Percentiles rank a stretch among this genome's conserved stretches.
Conservation (phyloP, 2,113 vertebrate genomes). For the Neodon shergylaensis region DNA sequence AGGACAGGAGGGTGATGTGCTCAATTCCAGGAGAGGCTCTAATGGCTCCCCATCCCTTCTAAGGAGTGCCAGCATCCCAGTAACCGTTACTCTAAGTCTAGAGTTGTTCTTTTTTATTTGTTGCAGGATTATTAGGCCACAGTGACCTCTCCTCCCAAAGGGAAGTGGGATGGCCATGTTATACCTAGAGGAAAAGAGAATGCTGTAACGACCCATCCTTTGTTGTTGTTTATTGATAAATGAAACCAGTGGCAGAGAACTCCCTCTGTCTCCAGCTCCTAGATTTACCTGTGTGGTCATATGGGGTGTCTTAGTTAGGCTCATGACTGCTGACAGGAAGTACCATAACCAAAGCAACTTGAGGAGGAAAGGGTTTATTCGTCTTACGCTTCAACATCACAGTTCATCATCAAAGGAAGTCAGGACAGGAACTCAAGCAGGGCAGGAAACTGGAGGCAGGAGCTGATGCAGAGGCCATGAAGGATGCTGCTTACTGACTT, state of each 20-base stretch:
- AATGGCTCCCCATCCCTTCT: no score
- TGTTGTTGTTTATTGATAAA: background rate
- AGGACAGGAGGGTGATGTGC: background rate
- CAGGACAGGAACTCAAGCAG: background rate
- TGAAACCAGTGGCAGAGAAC: background rate
- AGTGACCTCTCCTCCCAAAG: background rate
- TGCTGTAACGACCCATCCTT: background rate
- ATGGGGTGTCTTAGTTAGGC: background rate
- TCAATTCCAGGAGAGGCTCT: background rate
- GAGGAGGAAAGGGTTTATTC: background rate
- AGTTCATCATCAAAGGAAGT: background rate
- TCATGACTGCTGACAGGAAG: background rate
- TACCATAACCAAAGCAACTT: background rate
- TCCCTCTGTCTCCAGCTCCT: background rate
- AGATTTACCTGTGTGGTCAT: background rate
- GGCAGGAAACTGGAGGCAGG: background rate
- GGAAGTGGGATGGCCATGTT: background rate
- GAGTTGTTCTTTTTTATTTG: no score
- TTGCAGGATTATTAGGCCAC: background rate
- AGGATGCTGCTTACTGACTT: background rate
- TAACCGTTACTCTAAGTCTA: no score
- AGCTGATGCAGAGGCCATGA: background rate
- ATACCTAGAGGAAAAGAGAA: background rate
- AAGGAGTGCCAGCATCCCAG: background rate
- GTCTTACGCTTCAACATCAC: background rate